These are phyloP conservation scores for Thereuonema tuberculata DNA, from an alignment of 1,140 invertebrate genomes.

Conservation along the genomic window DNA sequence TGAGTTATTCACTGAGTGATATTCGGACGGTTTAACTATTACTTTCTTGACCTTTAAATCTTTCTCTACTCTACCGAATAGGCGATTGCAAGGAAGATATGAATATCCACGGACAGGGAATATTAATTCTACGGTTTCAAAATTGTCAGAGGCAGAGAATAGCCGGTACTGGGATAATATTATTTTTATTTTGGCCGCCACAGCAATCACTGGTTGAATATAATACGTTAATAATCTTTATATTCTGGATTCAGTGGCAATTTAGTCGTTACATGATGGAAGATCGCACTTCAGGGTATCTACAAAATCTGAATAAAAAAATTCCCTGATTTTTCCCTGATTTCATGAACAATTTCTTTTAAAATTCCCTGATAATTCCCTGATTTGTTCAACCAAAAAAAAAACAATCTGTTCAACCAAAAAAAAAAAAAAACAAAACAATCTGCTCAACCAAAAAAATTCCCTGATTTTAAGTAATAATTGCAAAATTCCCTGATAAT, in stretches of 20 bases:
- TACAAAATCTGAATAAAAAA: no score
- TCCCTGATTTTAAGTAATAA: no score
- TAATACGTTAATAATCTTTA: neutral
- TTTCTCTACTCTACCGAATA: neutral
- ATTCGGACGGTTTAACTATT: neutral
- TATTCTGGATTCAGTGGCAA: neutral
- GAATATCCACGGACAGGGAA: neutral
- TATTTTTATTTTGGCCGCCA: slow-evolving; percentile 13
- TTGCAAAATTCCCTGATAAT: no score
- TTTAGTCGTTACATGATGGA: neutral
- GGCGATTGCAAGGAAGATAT: neutral
- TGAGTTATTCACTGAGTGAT: neutral
- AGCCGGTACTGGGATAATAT: neutral
- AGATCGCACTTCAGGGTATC: no score
- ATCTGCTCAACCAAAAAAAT: no score
- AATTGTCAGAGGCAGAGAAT: neutral
- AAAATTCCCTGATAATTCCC: no score
- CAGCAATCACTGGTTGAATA: slow-evolving; percentile 8
- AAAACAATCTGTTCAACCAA: no score
- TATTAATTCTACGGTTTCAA: neutral
- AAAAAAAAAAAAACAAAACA: no score
- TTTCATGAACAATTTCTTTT: no score
- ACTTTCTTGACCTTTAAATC: neutral
- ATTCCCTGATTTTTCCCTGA: no score
- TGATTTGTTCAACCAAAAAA: no score